Conservation (phyloP, 92 coral and sea anemone species). For the Isaurus tuberculatus region DNA sequence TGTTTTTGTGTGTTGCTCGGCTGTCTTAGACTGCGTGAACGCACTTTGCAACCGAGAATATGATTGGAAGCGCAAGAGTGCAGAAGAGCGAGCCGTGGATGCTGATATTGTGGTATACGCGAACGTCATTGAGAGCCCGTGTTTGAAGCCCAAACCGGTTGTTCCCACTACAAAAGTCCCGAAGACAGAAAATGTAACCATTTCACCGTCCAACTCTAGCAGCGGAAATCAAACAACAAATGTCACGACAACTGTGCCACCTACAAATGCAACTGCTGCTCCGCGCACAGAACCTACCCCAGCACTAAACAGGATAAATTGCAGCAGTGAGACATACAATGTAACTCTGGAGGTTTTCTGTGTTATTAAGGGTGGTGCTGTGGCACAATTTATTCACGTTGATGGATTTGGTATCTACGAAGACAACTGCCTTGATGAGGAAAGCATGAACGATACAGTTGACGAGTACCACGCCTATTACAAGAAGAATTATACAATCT, state of each 20-base stretch:
- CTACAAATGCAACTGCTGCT: conserved; percentile 2
- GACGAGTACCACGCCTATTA: conserved; percentile 75
- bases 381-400: conserved; percentile 66
- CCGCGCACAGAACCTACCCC: conserved; percentile 3
- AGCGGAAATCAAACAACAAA: conserved; percentile 34
- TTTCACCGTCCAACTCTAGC: conserved; percentile 12
- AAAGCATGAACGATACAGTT: conserved; percentile 60
- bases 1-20: neutral
- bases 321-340: conserved; percentile 72
- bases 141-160: conserved; percentile 66
- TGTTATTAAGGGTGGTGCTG: conserved; percentile 80
- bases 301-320: conserved; percentile 41
- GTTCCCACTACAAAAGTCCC: neutral
- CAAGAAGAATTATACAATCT: conserved; percentile 67
- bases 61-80: conserved; percentile 72
- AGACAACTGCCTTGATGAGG: conserved; percentile 56
- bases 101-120: conserved; percentile 84
- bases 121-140: conserved; percentile 75
- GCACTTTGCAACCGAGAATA: conserved; percentile 75
- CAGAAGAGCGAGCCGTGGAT: conserved; percentile 65
- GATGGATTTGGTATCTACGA: conserved; percentile 68
- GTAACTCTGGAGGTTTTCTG: conserved; percentile 71
- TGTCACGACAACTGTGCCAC: conserved; percentile 16
- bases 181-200: neutral
- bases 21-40: conserved; percentile 27